Percentiles rank a stretch among this genome's conserved stretches.
phyloP scores from a whole-genome alignment of 2,113 vertebrate genomes.

The Neogobius melanostomus region DNA sequence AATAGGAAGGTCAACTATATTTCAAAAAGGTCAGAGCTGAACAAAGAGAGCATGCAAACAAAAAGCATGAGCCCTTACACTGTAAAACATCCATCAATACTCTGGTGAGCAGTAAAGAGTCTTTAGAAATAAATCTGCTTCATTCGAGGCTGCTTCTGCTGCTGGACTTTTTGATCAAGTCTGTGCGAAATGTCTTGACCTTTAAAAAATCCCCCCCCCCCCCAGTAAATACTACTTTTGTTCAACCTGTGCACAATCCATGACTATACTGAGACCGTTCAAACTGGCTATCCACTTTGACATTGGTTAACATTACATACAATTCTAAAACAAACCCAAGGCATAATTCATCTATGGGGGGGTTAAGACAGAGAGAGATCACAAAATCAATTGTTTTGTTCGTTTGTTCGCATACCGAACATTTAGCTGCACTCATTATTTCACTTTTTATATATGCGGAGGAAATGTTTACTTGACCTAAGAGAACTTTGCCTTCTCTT shows the following conservation, averaged over 20 bases:
- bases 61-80: conserved; percentile 27
- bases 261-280: no score
- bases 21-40: conserved; percentile 35
- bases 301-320: no score
- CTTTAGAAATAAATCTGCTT: conserved; percentile 45
- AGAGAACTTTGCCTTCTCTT: conserved; percentile 23
- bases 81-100: conserved; percentile 11
- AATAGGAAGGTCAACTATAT: conserved; percentile 60
- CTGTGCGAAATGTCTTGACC: no score
- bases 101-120: conserved; percentile 11
- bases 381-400: no score
- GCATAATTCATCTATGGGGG: no score
- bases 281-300: no score
- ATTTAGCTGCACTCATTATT: conserved; percentile 54
- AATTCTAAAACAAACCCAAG: no score
- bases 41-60: conserved; percentile 52
- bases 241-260: no score
- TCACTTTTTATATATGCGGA: conserved; percentile 53
- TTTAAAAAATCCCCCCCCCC: no score
- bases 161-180: conserved; percentile 56
- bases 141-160: background rate
- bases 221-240: no score
- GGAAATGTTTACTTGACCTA: conserved; percentile 55
- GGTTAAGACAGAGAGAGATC: no score
- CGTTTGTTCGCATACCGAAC: no score